These are phyloP conservation scores for Micrastur ruficollis DNA, from an alignment of 2,797 vertebrate genomes.

Conservation along the genomic window DNA sequence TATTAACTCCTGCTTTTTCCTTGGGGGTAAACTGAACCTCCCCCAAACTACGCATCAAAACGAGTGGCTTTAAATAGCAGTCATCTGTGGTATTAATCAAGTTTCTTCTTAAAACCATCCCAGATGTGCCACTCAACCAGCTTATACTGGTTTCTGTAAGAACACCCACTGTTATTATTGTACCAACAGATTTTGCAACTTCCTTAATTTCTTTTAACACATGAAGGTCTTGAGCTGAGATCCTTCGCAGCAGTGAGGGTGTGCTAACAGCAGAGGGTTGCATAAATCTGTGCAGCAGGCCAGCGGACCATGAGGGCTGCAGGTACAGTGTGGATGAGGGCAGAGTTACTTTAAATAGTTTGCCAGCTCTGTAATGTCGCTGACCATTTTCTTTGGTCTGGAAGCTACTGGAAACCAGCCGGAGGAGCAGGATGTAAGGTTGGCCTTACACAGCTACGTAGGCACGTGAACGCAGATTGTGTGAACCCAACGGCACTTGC, in stretches of 20 bases:
- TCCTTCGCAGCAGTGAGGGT: slow-evolving; percentile 19
- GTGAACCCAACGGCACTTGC: background rate
- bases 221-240: slow-evolving; percentile 51
- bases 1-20: slow-evolving; percentile 46
- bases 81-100: slow-evolving; percentile 68
- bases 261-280: slow-evolving; percentile 47
- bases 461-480: background rate
- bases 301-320: background rate
- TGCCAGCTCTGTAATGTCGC: background rate
- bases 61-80: slow-evolving; percentile 52
- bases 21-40: slow-evolving; percentile 37
- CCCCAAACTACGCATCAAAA: slow-evolving; percentile 46
- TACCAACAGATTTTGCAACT: slow-evolving; percentile 68
- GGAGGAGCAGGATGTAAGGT: background rate
- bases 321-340: background rate
- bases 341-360: background rate
- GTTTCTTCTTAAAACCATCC: slow-evolving; percentile 69
- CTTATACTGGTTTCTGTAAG: slow-evolving; percentile 67
- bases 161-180: slow-evolving; percentile 70
- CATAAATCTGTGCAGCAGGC: slow-evolving; percentile 6
- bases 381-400: background rate
- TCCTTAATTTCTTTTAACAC: slow-evolving; percentile 67
- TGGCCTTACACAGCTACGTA: background rate
- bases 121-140: slow-evolving; percentile 71
- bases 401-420: background rate